Conservation (phyloP, 1,140 invertebrate genomes). For the Diorhabda elongata region DNA sequence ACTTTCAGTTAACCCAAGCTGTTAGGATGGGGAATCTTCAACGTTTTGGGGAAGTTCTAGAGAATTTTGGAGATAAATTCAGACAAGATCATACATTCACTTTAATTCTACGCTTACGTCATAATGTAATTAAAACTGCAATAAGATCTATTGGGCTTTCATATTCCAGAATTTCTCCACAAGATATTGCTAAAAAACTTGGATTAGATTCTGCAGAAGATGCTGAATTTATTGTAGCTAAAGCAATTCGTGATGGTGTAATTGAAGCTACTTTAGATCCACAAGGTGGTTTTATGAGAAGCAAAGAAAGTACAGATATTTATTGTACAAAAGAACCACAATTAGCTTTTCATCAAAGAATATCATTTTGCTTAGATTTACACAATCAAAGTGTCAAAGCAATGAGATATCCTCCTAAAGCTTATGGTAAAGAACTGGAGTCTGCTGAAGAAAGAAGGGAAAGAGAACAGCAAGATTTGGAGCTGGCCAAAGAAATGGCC, state of each 20-base stretch:
- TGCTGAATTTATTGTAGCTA: slow-evolving; percentile 98
- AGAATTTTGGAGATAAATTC: slow-evolving; percentile 85
- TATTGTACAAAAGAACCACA: slow-evolving; percentile 97
- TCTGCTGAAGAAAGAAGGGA: slow-evolving; percentile 95
- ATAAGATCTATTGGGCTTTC: slow-evolving; percentile 94
- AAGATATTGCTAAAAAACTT: slow-evolving; percentile 91
- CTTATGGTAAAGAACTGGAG: slow-evolving; percentile 96
- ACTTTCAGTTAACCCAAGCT: slow-evolving; percentile 96
- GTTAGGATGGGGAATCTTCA: slow-evolving; percentile 92
- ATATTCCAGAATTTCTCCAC: slow-evolving; percentile 93
- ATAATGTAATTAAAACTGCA: slow-evolving; percentile 99
- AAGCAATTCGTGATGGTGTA: slow-evolving; percentile 98
- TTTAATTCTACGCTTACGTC: slow-evolving; percentile 86
- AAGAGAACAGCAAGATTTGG: slow-evolving; percentile 94
- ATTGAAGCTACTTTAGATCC: slow-evolving; percentile 97
- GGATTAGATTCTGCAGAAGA: slow-evolving; percentile 93
- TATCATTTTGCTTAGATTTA: slow-evolving; percentile 95
- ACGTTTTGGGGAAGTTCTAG: slow-evolving; percentile 89
- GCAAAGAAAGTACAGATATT: slow-evolving; percentile 94
- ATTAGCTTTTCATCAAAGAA: slow-evolving; percentile 94
- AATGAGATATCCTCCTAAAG: slow-evolving; percentile 98
- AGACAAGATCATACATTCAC: slow-evolving; percentile 91
- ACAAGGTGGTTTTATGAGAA: slow-evolving; percentile 93
- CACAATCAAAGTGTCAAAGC: slow-evolving; percentile 98
- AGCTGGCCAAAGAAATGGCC: slow-evolving; percentile 97